Percentiles rank a stretch among this genome's conserved stretches.
Evolutionary conservation across 2,888 invertebrate species (phyloP).

Genomic region (Drosophila subquinaria): DNA sequence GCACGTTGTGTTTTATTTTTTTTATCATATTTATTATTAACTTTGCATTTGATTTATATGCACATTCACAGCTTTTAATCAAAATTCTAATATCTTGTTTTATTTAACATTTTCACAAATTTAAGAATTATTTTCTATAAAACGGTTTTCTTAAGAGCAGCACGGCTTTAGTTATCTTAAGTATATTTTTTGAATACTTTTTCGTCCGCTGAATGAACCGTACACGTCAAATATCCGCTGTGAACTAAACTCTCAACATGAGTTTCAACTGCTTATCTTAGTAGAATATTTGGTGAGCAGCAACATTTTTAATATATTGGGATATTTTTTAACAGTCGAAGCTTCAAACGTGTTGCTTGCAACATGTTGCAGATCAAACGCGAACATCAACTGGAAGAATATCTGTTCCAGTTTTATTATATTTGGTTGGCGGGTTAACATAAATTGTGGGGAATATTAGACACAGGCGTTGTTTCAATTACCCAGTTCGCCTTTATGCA

Average conservation of each 20-base stretch:
- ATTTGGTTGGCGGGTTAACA: neutral
- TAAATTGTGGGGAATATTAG: neutral
- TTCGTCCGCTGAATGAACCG: conserved; percentile 18
- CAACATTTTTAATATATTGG: conserved; percentile 18
- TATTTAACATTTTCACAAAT: neutral
- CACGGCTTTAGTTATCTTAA: neutral
- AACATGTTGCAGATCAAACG: conserved; percentile 31
- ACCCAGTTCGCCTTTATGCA: neutral
- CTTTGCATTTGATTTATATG: neutral
- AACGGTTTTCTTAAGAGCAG: neutral
- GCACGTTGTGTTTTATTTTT: neutral
- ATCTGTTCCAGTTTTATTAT: neutral
- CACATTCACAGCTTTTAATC: neutral
- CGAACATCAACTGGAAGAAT: neutral
- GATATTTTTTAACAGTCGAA: conserved; percentile 25
- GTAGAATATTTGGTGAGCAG: neutral
- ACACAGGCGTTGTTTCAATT: conserved; percentile 15
- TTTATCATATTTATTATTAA: neutral
- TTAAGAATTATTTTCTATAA: neutral
- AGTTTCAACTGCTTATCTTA: neutral
- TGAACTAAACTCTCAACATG: conserved; percentile 37
- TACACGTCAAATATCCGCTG: conserved; percentile 26
- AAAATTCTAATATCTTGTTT: too few species aligned
- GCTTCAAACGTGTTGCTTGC: neutral
- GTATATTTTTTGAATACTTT: neutral